Conservation (phyloP, 2,113 vertebrate genomes). For the Telmatochromis sp. region DNA sequence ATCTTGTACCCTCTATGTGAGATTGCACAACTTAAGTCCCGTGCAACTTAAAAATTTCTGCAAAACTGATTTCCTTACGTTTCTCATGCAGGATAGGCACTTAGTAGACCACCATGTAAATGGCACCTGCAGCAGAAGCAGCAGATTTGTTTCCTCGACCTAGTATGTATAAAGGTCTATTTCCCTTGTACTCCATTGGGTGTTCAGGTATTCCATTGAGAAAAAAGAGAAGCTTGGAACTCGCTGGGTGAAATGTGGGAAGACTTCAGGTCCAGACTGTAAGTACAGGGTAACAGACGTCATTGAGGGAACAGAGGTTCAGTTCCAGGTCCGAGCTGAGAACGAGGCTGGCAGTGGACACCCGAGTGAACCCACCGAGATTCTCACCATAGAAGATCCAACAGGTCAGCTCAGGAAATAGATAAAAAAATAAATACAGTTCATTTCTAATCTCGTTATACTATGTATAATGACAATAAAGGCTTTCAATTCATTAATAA, state of each 20-base stretch:
- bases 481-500: not conserved
- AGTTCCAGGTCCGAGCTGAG: constrained; percentile 94
- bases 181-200: not conserved
- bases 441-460: not conserved
- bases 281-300: constrained; percentile 92
- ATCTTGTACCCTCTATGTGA: not conserved
- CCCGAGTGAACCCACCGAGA: constrained; percentile 94
- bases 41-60: not conserved
- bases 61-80: not conserved
- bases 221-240: constrained; percentile 98
- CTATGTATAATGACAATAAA: not conserved
- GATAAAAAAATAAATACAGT: not conserved
- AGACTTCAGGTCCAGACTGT: constrained; percentile 90
- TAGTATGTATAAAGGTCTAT: not conserved
- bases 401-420: constrained; percentile 68
- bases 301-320: constrained; percentile 95
- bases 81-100: not conserved
- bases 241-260: constrained; percentile 95
- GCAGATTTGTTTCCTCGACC: not conserved
- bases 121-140: not conserved
- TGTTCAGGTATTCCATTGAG: constrained; percentile 85
- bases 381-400: constrained; percentile 89
- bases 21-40: not conserved
- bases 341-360: constrained; percentile 95
- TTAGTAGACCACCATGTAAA: not conserved